Conservation (phyloP, 2,888 invertebrate genomes). For the Caenorhabditis angaria region DNA sequence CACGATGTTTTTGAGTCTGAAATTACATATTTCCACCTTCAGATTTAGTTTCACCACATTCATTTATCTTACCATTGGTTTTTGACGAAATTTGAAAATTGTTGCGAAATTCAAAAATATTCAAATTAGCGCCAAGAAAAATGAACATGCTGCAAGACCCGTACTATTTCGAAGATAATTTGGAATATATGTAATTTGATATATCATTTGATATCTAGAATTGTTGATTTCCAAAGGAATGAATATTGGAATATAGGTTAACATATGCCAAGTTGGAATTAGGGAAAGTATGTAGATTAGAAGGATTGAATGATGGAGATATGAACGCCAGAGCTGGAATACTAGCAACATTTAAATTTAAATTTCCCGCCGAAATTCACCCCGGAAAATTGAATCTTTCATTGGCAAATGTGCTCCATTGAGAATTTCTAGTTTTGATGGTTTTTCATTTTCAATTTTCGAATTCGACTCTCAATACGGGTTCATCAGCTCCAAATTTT, state of each 20-base stretch:
- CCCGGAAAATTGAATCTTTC: no score
- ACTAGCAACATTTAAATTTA: no score
- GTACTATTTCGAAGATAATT: constrained; percentile 25
- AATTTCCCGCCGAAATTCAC: no score
- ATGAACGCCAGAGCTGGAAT: constrained; percentile 23
- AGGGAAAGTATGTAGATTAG: constrained; percentile 21
- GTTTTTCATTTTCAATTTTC: no score
- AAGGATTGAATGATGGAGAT: not conserved
- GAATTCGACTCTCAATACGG: no score
- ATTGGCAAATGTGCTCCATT: no score
- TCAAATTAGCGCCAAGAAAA: constrained; percentile 15
- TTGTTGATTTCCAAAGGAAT: constrained; percentile 10
- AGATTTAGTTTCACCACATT: constrained; percentile 1
- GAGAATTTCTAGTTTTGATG: no score
- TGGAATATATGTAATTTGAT: constrained; percentile 13
- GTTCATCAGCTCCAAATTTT: no score
- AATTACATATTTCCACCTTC: not conserved
- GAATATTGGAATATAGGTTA: constrained; percentile 26
- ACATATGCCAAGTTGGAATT: constrained; percentile 30
- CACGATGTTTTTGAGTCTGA: not conserved
- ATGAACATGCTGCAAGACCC: constrained; percentile 9
- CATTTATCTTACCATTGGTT: not conserved
- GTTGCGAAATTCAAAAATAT: constrained; percentile 12
- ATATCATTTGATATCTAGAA: constrained; percentile 30
- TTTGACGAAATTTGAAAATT: constrained; percentile 16